phyloP scores from a whole-genome alignment of 2,797 vertebrate species.

The Tinamus major region DNA sequence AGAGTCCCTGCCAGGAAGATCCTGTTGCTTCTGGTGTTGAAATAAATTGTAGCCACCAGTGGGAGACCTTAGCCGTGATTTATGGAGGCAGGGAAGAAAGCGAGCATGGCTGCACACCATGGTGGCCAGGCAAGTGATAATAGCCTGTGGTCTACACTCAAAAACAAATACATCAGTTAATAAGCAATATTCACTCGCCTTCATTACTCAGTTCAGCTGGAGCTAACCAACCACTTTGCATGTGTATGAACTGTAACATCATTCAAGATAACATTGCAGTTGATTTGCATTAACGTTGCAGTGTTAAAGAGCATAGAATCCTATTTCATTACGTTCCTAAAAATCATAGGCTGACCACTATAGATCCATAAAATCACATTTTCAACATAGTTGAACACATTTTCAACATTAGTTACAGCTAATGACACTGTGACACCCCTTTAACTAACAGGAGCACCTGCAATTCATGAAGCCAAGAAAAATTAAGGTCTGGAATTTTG shows the following conservation, averaged over 20 bases:
- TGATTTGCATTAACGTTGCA: background rate
- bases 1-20: background rate
- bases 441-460: background rate
- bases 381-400: background rate
- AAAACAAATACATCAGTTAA: background rate
- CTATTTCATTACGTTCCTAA: background rate
- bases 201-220: background rate
- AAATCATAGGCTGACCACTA: background rate
- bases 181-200: background rate
- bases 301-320: background rate
- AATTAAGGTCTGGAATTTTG: no score
- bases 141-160: background rate
- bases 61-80: background rate
- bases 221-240: accelerated
- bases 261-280: background rate
- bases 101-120: background rate
- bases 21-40: background rate
- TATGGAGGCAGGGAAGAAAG: background rate
- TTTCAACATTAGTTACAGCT: background rate
- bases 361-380: background rate
- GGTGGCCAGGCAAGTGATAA: background rate
- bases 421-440: background rate
- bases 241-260: background rate
- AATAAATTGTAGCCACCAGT: background rate
- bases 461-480: background rate